These are phyloP conservation scores for Palloptera scutellata DNA, from an alignment of 2,888 invertebrate genomes.

Conservation along the genomic window DNA sequence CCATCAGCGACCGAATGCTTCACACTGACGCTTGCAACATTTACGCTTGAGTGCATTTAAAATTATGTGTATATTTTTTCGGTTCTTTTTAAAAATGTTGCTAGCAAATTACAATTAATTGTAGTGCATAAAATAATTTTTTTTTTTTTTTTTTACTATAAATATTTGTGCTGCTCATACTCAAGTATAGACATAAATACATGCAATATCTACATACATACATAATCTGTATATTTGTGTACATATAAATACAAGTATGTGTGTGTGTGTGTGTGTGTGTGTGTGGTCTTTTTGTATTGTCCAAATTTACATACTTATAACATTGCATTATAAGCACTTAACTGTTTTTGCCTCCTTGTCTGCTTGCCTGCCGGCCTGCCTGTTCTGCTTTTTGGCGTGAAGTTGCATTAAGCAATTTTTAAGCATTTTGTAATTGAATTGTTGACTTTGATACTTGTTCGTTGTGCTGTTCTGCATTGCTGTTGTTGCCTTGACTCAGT, in stretches of 20 bases:
- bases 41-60: conserved; percentile 36
- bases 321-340: neutral
- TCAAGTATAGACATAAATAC: conserved; percentile 7
- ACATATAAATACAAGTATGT: neutral
- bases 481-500: neutral
- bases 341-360: neutral
- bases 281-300: neutral
- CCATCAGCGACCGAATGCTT: too few species aligned
- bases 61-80: conserved; percentile 29
- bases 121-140: conserved; percentile 2
- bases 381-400: neutral
- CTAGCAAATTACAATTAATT: conserved; percentile 35
- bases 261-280: conserved; percentile 9
- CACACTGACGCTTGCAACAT: conserved; percentile 14
- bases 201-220: neutral
- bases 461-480: conserved; percentile 26
- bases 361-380: too few species aligned
- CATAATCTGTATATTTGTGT: neutral
- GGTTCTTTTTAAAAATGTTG: neutral
- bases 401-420: conserved; percentile 31
- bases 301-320: neutral
- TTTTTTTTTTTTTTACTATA: neutral
- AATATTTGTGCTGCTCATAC: too few species aligned
- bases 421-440: conserved; percentile 42
- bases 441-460: conserved; percentile 19